These are phyloP conservation scores for Phrynosoma blainvillii DNA, from an alignment of 2,113 vertebrate species.

Conservation along the genomic window DNA sequence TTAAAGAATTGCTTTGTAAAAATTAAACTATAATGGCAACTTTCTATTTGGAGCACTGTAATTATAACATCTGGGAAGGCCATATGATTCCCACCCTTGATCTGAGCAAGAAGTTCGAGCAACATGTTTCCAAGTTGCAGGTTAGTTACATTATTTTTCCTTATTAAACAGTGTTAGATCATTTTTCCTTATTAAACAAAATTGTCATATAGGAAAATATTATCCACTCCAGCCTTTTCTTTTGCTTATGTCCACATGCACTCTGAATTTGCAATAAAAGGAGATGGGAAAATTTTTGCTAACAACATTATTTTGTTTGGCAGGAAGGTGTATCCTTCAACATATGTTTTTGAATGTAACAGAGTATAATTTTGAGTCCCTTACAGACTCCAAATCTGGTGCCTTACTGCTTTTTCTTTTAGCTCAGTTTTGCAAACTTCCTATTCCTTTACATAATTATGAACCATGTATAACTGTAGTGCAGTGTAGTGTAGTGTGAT, in stretches of 20 bases:
- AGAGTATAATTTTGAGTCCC: neutral
- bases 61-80: neutral
- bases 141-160: neutral
- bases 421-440: neutral
- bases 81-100: neutral
- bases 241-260: neutral
- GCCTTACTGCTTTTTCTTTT: neutral
- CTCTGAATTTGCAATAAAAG: neutral
- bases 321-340: neutral
- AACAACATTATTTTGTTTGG: neutral
- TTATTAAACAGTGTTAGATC: neutral
- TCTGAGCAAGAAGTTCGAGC: neutral
- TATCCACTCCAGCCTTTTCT: neutral
- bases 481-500: neutral
- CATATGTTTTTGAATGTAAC: neutral
- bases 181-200: neutral
- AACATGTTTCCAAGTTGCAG: too few relatives aligned
- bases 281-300: neutral
- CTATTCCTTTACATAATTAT: neutral
- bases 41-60: too few relatives aligned
- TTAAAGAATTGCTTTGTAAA: too few relatives aligned
- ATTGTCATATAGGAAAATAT: neutral
- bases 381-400: neutral
- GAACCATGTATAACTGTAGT: neutral
- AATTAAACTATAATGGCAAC: too few relatives aligned